Evolutionary conservation across 2,113 vertebrate genomes (phyloP).

Genomic region (Pluvianellus socialis): DNA sequence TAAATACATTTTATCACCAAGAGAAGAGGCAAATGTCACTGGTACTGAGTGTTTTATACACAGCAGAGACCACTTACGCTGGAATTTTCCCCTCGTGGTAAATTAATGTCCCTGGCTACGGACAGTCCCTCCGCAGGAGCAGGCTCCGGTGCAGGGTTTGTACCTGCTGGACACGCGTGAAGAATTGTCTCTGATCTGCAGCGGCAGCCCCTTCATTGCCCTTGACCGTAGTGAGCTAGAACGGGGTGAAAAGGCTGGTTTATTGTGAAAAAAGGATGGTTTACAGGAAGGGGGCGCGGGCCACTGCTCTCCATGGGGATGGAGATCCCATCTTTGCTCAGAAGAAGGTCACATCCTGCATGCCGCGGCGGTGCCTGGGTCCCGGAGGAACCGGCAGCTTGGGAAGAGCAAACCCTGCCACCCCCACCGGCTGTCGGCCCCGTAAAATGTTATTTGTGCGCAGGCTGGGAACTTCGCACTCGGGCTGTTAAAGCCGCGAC

Average conservation of each 20-base stretch:
- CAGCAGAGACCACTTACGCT: not conserved
- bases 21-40: not conserved
- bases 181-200: not conserved
- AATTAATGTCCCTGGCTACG: not conserved
- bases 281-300: not conserved
- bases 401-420: not conserved
- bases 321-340: fast-evolving
- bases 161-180: not conserved
- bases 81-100: not conserved
- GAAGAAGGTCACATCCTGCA: not conserved
- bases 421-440: not conserved
- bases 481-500: fast-evolving
- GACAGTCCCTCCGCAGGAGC: not conserved
- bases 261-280: not conserved
- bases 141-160: not conserved
- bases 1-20: slow-evolving; percentile 8
- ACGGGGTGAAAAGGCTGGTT: not conserved
- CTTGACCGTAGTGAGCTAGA: not conserved
- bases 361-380: not conserved
- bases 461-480: not conserved
- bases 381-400: not conserved
- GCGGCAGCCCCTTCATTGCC: not conserved
- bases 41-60: not conserved
- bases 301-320: not conserved
- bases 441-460: not conserved